phyloP scores from a whole-genome alignment of 2,888 invertebrate species.

The Pachycephus smyrnensis region DNA sequence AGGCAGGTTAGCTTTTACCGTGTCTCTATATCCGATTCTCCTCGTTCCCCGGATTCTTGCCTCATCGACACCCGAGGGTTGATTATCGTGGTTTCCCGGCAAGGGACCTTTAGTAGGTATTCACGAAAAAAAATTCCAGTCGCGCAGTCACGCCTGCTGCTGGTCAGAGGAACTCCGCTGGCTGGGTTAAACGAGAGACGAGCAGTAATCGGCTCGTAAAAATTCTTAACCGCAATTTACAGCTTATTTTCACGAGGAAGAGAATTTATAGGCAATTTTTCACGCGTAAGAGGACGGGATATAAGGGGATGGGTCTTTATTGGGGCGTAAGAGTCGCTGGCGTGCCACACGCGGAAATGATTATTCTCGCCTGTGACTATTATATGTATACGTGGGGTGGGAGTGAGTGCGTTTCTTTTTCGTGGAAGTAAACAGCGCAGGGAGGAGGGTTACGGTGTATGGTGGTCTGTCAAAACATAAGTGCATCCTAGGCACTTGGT shows the following conservation, averaged over 20 bases:
- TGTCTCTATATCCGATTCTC: background rate
- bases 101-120: background rate
- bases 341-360: background rate
- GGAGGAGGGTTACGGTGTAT: background rate
- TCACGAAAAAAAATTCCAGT: background rate
- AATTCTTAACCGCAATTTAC: slow-evolving; percentile 14
- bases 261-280: slow-evolving; percentile 32
- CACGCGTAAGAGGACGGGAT: slow-evolving; percentile 5
- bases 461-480: background rate
- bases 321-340: background rate
- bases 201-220: background rate
- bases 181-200: background rate
- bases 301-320: background rate
- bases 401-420: background rate
- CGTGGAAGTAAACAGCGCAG: background rate
- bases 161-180: background rate
- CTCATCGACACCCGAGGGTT: background rate
- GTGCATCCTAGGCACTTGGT: background rate
- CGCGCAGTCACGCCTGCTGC: background rate
- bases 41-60: background rate
- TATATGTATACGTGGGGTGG: background rate
- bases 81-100: background rate
- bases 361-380: background rate
- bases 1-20: background rate
- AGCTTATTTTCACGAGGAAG: slow-evolving; percentile 26